Base-by-base conservation (phyloP, 2,113 vertebrate species). In the Cardinalis cardinalis region DNA sequence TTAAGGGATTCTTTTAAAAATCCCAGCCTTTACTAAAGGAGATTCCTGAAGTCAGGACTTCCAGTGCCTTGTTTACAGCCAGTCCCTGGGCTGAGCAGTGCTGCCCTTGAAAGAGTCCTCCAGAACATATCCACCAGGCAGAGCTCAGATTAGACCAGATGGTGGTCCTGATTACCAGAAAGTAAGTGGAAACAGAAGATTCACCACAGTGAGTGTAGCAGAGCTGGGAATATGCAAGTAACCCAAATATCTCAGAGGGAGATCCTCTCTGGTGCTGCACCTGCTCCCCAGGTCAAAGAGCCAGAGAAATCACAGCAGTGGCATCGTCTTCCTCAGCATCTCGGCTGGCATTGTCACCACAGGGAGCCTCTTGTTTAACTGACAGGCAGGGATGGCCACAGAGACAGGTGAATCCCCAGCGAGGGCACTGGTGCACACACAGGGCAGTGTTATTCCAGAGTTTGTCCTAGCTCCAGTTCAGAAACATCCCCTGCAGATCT, bases 361-460 rank as follows among this genome's bases (percentile, higher is more conserved):
- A 2, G 21, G 59, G 20, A 58, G 24, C 17, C 28, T 92, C 36
- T 71, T 26, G 9, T 73, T 65, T 46, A 32, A 65, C 25, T 28
- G 56, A 24, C 16, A 41, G 61, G 26, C 18, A 36, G 1, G 1
- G 41, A 38, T 2, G 6, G 52, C 34, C 32, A 36, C 23, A 52
- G 58, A 88, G 69, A 55, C 64, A 69, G 46, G 68, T 70, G 9
- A 69, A 29, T 41, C 59, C 38, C 34, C 43, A 40, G 31, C 15
- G 78, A 73, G 46, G 10, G 14, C 56, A 46, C 29, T 0, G 0
- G 23, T 32, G 34, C 41, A 49, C 5, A 3, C 0, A 6, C 51
- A 65, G 78, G 48, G 51, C 74, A 61, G 70, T 18, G 25, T 65
- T 24, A 53, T 53, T 79, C 23, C 55, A 56, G 59, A 84, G 25